Percentiles rank a stretch among this genome's conserved stretches.
phyloP scores from a whole-genome alignment of 2,888 invertebrate species.

The Therioaphis trifolii region DNA sequence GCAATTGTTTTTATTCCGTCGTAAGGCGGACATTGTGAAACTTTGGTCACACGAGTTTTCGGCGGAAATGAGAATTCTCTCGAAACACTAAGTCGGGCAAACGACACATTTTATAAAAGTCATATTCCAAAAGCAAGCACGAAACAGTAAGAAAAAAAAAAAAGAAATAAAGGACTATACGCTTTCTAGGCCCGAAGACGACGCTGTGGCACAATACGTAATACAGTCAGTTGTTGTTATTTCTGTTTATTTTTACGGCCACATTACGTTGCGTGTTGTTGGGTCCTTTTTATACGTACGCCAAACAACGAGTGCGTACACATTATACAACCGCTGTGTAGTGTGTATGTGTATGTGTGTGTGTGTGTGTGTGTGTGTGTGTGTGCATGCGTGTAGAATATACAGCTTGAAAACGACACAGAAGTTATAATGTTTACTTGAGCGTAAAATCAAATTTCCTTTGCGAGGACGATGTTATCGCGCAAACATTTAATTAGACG shows the following conservation, averaged over 20 bases:
- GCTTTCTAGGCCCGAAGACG: no score
- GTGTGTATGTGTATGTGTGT: no score
- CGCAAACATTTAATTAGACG: constrained; percentile 17
- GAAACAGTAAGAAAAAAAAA: background rate
- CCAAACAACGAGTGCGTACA: background rate
- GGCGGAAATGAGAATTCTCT: background rate
- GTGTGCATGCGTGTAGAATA: background rate
- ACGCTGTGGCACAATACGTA: background rate
- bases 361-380: no score
- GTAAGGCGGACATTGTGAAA: background rate
- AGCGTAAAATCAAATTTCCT: constrained; percentile 31
- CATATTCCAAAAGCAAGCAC: background rate
- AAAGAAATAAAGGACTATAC: background rate
- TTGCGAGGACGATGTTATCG: background rate
- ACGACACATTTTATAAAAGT: background rate
- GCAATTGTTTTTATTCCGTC: background rate
- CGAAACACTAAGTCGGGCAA: background rate
- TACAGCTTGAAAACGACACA: background rate
- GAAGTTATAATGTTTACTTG: constrained; percentile 11
- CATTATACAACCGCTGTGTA: no score
- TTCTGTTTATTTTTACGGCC: background rate
- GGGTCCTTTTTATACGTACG: background rate
- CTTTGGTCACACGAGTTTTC: background rate
- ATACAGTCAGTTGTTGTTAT: background rate
- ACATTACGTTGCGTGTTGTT: background rate